These are phyloP conservation scores for Thymelicus sylvestris DNA, from an alignment of 2,888 invertebrate species.

Conservation along the genomic window DNA sequence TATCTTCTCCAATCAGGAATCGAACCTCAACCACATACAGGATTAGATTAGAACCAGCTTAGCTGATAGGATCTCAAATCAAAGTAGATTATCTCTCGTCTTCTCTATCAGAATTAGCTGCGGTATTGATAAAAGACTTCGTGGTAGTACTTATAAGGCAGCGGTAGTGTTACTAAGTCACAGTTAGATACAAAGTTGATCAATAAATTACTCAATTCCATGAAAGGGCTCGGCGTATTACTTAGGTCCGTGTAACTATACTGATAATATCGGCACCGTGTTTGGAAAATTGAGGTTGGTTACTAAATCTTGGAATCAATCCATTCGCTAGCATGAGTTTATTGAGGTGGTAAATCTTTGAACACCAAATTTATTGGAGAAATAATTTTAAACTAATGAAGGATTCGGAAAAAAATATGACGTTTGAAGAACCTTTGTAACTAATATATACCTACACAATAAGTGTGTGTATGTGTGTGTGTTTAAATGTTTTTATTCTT, in stretches of 20 bases:
- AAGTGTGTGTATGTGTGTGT: too few species aligned
- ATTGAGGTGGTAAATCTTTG: too few species aligned
- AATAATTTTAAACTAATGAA: too few species aligned
- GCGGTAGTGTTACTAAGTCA: slow-evolving; percentile 29
- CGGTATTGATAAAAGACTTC: slow-evolving; percentile 36
- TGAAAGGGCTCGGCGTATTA: slow-evolving; percentile 36
- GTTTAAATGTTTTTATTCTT: too few species aligned
- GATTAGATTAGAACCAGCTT: too few species aligned
- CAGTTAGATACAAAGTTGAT: slow-evolving; percentile 30
- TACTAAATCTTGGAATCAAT: slow-evolving; percentile 34
- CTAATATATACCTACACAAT: too few species aligned
- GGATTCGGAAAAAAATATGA: too few species aligned
- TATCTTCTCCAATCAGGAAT: too few species aligned
- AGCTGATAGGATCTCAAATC: background rate
- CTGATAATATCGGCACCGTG: slow-evolving; percentile 28
- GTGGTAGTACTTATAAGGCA: slow-evolving; percentile 35
- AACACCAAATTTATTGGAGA: too few species aligned
- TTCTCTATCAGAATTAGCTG: slow-evolving; percentile 13
- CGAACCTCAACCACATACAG: too few species aligned
- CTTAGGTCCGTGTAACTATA: slow-evolving; percentile 37
- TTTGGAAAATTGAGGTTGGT: slow-evolving; percentile 35
- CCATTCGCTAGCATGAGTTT: background rate
- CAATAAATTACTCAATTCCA: slow-evolving; percentile 38
- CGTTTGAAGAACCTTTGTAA: too few species aligned
- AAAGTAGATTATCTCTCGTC: slow-evolving; percentile 4